Base-by-base conservation (phyloP, 1,140 invertebrate genomes). In the Dreissena rostriformis region DNA sequence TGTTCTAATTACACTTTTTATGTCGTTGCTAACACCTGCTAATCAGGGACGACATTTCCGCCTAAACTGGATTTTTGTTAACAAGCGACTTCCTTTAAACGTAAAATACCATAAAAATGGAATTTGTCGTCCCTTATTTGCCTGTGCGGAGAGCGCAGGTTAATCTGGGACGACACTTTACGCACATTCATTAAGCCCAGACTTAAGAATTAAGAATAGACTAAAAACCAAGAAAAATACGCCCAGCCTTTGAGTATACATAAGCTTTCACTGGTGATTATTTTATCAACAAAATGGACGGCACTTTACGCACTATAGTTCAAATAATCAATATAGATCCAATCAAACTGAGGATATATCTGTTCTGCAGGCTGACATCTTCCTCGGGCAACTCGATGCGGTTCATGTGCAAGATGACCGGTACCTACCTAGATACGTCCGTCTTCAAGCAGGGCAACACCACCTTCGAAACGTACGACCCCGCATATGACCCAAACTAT, bases 391-490 rank as follows among this genome's bases (percentile, higher is more conserved):
- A 61, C 67, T 70, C 26, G n/a, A 71, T 84, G 17, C 67, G 53
- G 4, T 77, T 84, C 61, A 49, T 63, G 24, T 84, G 82, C 26
- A 49, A 77, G 15, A 70, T 84, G 53, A 71, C 82, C 0, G 82
- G 82, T 14, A 84, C 82, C 8, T 84, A 72, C 39, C 51, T 84
- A 11, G 82, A 84, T 55, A 84, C 75, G 39, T 70, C 66, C n/a
- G 22, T 61, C n/a, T 52, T 70, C 55, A 84, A 78, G n/a, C 17
- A 19, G 2, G 82, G 82, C 11, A 24, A 22, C n/a, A 17, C 53
- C 12, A 72, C 67, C 19, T 84, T 84, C 39, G 74, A 77, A 15
- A 71, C 52, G 12, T 72, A 84, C 22, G 10, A 24, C 8, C 52
- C 70, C 11, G 19, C n/a, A 1, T 84, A 72, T 24, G 82, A 84